Evolutionary conservation across 2,797 vertebrate genomes (phyloP).

Genomic region (Sus cebifrons): DNA sequence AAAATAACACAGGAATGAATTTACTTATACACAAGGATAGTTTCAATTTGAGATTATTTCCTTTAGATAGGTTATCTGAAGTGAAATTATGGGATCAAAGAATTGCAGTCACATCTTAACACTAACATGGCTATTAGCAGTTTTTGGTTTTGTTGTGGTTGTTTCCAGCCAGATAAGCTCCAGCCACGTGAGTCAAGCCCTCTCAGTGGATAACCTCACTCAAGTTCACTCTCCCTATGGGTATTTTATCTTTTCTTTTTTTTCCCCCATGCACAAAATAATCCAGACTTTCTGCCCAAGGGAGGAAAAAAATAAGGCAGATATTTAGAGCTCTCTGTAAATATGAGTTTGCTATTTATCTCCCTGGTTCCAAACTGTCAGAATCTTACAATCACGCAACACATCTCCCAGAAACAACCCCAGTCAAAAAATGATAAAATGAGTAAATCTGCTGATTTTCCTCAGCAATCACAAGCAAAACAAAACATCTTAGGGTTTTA

Average conservation of each 20-base stretch:
- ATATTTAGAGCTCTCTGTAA: constrained; percentile 30
- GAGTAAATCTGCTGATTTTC: constrained; percentile 30
- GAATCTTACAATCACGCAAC: background rate
- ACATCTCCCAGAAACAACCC: background rate
- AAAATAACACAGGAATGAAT: background rate
- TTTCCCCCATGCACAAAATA: background rate
- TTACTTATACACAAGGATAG: background rate
- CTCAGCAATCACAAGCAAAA: background rate
- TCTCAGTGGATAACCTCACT: background rate
- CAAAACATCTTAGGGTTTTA: background rate
- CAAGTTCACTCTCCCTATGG: background rate
- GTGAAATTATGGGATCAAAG: background rate
- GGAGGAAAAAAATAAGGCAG: constrained; percentile 16
- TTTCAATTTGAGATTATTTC: constrained; percentile 9
- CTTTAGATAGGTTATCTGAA: background rate
- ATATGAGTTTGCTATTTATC: background rate
- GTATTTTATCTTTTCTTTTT: background rate
- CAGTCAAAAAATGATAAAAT: constrained; percentile 24
- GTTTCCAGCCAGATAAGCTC: background rate
- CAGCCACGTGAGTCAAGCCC: background rate
- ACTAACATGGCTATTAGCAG: background rate
- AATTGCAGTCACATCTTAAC: background rate
- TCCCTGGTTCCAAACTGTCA: background rate
- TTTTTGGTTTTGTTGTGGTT: background rate
- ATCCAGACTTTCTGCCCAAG: background rate